phyloP scores from a whole-genome alignment of 1,140 invertebrate species.

The Bilobella aurantiaca region DNA sequence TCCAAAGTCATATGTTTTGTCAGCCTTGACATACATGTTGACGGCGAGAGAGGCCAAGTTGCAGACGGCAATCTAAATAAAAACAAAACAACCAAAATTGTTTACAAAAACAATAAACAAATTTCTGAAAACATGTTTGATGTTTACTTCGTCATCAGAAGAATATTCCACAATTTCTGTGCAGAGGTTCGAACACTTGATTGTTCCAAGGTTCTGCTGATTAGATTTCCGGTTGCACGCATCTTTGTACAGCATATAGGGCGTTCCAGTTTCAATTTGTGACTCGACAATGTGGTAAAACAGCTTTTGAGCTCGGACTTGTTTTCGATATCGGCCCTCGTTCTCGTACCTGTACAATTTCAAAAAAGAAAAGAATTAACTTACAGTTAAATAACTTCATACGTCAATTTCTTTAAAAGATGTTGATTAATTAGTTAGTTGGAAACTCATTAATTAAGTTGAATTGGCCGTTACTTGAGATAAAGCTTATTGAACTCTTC shows the following conservation, averaged over 20 bases:
- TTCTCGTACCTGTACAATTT: slow-evolving; percentile 72
- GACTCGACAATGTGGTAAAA: slow-evolving; percentile 92
- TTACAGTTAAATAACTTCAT: not conserved
- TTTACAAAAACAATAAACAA: slow-evolving; percentile 10
- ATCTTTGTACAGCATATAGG: slow-evolving; percentile 98
- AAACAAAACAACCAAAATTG: too few species aligned
- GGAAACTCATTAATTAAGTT: slow-evolving; percentile 1
- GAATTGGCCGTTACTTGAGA: slow-evolving; percentile 46
- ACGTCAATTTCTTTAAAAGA: slow-evolving; percentile 57
- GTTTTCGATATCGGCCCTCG: slow-evolving; percentile 61
- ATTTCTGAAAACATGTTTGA: not conserved
- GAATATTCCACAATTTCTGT: slow-evolving; percentile 96
- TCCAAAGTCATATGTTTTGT: slow-evolving; percentile 72
- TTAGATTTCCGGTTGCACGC: slow-evolving; percentile 95
- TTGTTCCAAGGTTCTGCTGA: slow-evolving; percentile 96
- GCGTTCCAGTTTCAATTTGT: slow-evolving; percentile 96
- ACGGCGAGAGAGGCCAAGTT: slow-evolving; percentile 97
- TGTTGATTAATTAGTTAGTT: slow-evolving; percentile 82
- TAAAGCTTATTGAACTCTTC: slow-evolving; percentile 90
- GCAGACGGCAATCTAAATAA: slow-evolving; percentile 74
- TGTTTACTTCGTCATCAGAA: slow-evolving; percentile 41
- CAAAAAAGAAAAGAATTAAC: slow-evolving; percentile 11
- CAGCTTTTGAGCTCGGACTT: slow-evolving; percentile 74
- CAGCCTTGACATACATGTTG: slow-evolving; percentile 80
- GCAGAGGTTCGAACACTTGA: slow-evolving; percentile 95